These are phyloP conservation scores for Geotria australis DNA, from an alignment of 2,797 vertebrate species.

Conservation along the genomic window DNA sequence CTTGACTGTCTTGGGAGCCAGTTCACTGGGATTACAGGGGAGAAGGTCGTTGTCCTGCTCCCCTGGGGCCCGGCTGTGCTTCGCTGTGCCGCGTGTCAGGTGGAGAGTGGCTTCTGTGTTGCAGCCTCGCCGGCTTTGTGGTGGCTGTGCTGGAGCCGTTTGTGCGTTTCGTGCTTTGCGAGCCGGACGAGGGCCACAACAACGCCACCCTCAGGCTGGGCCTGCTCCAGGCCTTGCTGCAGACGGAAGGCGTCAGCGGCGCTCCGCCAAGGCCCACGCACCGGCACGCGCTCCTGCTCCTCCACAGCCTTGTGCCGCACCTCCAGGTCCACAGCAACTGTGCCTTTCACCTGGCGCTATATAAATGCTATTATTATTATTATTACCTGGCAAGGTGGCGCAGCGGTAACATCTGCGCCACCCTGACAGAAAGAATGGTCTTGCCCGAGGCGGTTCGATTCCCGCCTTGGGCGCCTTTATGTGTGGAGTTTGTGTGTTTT, in stretches of 20 bases:
- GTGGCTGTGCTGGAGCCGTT: constrained; percentile 45
- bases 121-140: constrained; percentile 22
- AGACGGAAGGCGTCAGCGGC: constrained; percentile 3
- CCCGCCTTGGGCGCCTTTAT: no score
- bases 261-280: constrained; percentile 8
- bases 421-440: no score
- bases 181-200: constrained; percentile 32
- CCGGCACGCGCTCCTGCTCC: constrained; percentile 19
- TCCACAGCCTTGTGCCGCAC: constrained; percentile 31
- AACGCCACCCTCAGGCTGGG: constrained; percentile 31
- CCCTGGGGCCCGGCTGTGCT: no score
- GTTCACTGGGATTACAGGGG: constrained; percentile 1
- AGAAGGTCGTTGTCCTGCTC: neutral
- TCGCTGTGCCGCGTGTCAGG: neutral
- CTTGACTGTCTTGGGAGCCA: neutral
- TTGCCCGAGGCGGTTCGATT: no score
- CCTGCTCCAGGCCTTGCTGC: constrained; percentile 34
- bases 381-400: no score
- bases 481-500: no score
- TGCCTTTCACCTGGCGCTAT: no score
- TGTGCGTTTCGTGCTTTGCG: constrained; percentile 54
- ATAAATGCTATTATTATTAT: no score
- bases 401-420: no score
- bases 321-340: constrained; percentile 24
- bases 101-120: constrained; percentile 3